phyloP scores from a whole-genome alignment of 92 coral and sea anemone genomes.

The Actinostola sp. region DNA sequence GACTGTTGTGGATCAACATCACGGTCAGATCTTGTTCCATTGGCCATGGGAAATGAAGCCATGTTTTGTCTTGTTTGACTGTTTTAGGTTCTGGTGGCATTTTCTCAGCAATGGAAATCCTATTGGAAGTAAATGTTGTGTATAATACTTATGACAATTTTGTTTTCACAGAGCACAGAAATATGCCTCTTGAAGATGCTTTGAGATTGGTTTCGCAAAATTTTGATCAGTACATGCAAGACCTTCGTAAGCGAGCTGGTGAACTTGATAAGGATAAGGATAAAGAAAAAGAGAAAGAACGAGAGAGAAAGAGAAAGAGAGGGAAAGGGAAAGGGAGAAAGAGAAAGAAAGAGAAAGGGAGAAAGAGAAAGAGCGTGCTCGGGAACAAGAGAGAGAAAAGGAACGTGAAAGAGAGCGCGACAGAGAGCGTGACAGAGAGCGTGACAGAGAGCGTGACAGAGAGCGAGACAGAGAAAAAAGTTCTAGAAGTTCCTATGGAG shows the following conservation, averaged over 20 bases:
- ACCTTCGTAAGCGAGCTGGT: constrained; percentile 88
- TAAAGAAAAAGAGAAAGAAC: constrained; percentile 39
- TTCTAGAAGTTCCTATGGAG: constrained; percentile 29
- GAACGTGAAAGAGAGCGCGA: too few species aligned
- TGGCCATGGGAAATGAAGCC: too few species aligned
- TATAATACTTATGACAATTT: constrained; percentile 66
- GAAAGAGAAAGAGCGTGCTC: background rate
- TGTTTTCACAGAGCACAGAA: constrained; percentile 99
- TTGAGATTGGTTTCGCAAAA: constrained; percentile 95
- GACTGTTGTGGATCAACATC: too few species aligned
- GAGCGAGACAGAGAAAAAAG: constrained; percentile 26
- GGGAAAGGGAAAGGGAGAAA: constrained; percentile 6
- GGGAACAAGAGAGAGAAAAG: constrained; percentile 2
- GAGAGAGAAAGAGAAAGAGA: constrained; percentile 21
- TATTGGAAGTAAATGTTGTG: background rate
- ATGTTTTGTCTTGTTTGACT: background rate
- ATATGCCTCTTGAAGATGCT: constrained; percentile 99
- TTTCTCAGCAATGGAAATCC: constrained; percentile 11
- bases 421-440: too few species aligned
- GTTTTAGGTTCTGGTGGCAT: background rate
- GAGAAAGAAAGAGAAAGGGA: constrained; percentile 3
- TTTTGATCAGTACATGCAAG: constrained; percentile 99
- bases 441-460: constrained; percentile 25
- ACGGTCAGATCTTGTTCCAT: too few species aligned
- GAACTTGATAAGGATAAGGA: constrained; percentile 36